A percentile compares a stretch with the other conserved stretches of the same genome.
These are phyloP conservation scores for Sphaeramia orbicularis DNA, from an alignment of 2,797 vertebrate species.

Conservation along the genomic window DNA sequence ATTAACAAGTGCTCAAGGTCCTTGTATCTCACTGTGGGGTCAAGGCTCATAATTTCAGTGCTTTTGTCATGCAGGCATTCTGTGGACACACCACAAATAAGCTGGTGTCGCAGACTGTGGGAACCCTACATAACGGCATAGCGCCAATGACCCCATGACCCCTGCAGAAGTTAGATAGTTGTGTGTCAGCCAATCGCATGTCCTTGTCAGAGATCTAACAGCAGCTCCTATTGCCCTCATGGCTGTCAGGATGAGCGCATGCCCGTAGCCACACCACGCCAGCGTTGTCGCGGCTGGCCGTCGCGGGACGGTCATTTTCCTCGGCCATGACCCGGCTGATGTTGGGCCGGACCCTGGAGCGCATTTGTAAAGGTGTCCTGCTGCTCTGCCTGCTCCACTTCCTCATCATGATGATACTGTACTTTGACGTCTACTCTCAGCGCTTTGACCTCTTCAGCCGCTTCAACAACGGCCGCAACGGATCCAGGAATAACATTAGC, in stretches of 20 bases:
- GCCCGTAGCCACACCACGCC: slow-evolving; percentile 71
- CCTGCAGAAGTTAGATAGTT: slow-evolving; percentile 45
- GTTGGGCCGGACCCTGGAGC: slow-evolving; percentile 98
- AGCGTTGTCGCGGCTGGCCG: slow-evolving; percentile 72
- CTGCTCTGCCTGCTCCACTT: slow-evolving; percentile 98
- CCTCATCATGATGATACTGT: slow-evolving; percentile 98
- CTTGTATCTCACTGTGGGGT: background rate
- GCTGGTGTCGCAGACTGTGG: slow-evolving; percentile 14
- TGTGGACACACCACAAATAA: slow-evolving; percentile 30
- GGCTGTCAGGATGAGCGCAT: slow-evolving; percentile 69
- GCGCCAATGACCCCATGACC: slow-evolving; percentile 56
- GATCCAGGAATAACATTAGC: slow-evolving; percentile 75
- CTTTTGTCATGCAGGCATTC: slow-evolving; percentile 62
- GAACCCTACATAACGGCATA: slow-evolving; percentile 12
- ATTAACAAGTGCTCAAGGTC: background rate
- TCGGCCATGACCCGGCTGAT: slow-evolving; percentile 99
- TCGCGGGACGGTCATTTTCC: slow-evolving; percentile 64
- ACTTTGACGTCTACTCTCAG: slow-evolving; percentile 97
- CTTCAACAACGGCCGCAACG: slow-evolving; percentile 89
- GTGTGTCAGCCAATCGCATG: slow-evolving; percentile 36
- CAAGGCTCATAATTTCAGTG: slow-evolving; percentile 10
- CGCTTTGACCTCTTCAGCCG: slow-evolving; percentile 98
- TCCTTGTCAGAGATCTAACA: slow-evolving; percentile 39
- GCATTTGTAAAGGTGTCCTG: slow-evolving; percentile 98
- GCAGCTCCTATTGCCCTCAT: slow-evolving; percentile 25